These are phyloP conservation scores for Norana najaformis DNA, from an alignment of 2,888 invertebrate genomes.

Conservation along the genomic window DNA sequence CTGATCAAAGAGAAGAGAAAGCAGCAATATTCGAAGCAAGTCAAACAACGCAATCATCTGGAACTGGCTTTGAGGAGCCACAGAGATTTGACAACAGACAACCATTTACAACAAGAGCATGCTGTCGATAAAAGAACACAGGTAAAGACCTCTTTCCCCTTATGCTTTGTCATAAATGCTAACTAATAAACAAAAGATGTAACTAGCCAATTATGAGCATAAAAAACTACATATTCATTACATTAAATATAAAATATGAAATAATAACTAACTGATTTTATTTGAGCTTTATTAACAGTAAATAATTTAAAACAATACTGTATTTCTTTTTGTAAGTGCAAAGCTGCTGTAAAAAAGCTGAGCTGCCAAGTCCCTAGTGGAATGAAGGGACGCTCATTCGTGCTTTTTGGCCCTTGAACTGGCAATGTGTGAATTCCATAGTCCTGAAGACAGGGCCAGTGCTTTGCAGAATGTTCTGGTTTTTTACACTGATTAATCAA, in stretches of 20 bases:
- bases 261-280: background rate
- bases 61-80: background rate
- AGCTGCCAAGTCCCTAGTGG: background rate
- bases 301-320: background rate
- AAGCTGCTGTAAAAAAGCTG: background rate
- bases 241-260: background rate
- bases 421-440: background rate
- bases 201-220: background rate
- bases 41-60: background rate
- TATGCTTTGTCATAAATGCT: background rate
- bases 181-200: background rate
- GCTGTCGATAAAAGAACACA: background rate
- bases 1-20: background rate
- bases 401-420: background rate
- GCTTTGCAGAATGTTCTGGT: background rate
- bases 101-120: background rate
- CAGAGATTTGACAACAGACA: background rate
- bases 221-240: background rate
- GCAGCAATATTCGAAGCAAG: conserved; percentile 20
- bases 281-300: background rate
- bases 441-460: background rate
- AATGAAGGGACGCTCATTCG: background rate
- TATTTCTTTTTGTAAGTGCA: no score
- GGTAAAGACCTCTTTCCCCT: background rate
- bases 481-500: background rate